Base-by-base conservation (phyloP, 1,140 invertebrate species). In the Musca vetustissima region DNA sequence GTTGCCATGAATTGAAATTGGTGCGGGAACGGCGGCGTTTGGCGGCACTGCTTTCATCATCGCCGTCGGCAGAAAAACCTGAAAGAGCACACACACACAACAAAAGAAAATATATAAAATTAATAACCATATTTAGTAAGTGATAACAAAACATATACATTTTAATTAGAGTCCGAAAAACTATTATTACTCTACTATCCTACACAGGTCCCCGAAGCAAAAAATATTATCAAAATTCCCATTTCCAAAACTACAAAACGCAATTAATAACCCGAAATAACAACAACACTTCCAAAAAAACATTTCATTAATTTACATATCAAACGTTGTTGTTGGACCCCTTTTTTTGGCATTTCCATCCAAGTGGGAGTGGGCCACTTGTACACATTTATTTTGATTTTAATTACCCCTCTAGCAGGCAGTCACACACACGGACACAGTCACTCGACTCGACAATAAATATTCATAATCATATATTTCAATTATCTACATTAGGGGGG, bases 1-100 rank as follows among this genome's bases (percentile, higher is more conserved):
- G 85, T 85, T 99, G 98, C 97, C 97, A 99, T 70, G 93, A 96
- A 85, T 95, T 98, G 86, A 99, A 99, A 85, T 99, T 99, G 49
- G 98, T 99, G 73, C 97, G 84, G 50, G 96, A 98, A 70, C 98
- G 87, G 67, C 96, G 87, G 64, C 96, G 84, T 80, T 94, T 94
- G 1, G 80, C 81, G 50, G 81, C 78, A 66, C 75, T 81, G 73
- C 78, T 83, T 55, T 83, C 81, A 24, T 83, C 81, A 66, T 83
- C 81, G n/a, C 81, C 81, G 53, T 83, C 81, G 21, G 78, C 81
- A 22, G 78, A 75, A 73, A 82, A 83, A 2, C 80, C 81, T 83
- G 67, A n/a, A 64, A 72, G 36, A 14, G n/a, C 7, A 67, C 55
- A 68, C 53, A 67, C 50, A 14, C 49, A 55, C 55, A 65, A 21